Evolutionary conservation across 92 coral and sea anemone species (phyloP).

Genomic region (Zoanthus solanderi): DNA sequence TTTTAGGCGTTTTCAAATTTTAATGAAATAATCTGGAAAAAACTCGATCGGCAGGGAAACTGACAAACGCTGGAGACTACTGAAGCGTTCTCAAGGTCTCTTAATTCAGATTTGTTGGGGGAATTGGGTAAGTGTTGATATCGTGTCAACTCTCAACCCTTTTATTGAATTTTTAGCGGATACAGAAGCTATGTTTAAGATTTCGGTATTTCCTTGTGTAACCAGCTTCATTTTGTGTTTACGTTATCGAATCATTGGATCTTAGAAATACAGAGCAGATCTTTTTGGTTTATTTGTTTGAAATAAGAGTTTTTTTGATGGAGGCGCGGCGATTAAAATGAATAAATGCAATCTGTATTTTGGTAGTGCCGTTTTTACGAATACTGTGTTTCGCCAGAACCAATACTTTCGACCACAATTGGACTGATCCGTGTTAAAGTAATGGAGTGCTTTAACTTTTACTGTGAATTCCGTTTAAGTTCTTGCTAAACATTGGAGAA

Average conservation of each 20-base stretch:
- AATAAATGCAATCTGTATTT: background rate
- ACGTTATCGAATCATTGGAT: background rate
- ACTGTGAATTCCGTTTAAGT: background rate
- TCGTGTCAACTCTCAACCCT: slow-evolving; percentile 1
- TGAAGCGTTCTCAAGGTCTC: slow-evolving; percentile 5
- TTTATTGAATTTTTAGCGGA: background rate
- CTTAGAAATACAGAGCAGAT: background rate
- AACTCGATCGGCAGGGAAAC: background rate
- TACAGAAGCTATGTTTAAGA: background rate
- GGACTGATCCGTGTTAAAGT: background rate
- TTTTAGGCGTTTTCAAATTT: slow-evolving; percentile 17
- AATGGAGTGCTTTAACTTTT: background rate
- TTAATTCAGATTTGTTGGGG: background rate
- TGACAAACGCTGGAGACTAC: background rate
- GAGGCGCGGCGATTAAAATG: background rate
- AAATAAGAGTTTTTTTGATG: background rate
- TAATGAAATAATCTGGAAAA: background rate
- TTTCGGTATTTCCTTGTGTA: slow-evolving; percentile 3
- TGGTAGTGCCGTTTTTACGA: background rate
- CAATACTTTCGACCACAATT: slow-evolving; percentile 10
- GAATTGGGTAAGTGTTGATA: slow-evolving; percentile 10
- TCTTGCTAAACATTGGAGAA: background rate
- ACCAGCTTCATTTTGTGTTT: background rate
- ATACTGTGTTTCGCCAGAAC: background rate
- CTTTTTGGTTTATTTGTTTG: background rate